Base-by-base conservation (phyloP, 1,140 invertebrate genomes). In the Apocrypta bakeri region DNA sequence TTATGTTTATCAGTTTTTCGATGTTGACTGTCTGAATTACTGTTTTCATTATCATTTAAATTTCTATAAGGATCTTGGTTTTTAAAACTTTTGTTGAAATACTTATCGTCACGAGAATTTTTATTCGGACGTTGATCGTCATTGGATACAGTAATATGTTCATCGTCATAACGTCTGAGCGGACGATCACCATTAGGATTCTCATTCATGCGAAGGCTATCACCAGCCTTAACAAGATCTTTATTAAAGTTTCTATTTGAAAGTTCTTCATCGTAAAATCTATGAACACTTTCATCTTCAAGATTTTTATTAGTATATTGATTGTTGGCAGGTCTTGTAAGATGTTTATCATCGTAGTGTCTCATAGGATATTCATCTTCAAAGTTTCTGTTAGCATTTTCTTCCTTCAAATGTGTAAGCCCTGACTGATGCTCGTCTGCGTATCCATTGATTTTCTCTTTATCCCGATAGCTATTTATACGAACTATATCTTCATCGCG, bases 11-110 rank as follows among this genome's bases (percentile, higher is more conserved):
- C 66, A 3, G 29, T 69, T 12, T 33, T 69, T 12, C 8, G 14
- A 42, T 72, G 24, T 40, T 40, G 8, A 73, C 27, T 33, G 17
- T 73, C 24, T 63, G 17, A 29, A 75, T 75, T 31, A 7, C 7
- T 63, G 14, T 17, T 48, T 48, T 21, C 14, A 56, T 17, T 21
- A 21, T n/a, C 48, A n/a, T 56, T 21, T 21, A n/a, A 56, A n/a
- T 56, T 56, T 56, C 48, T 56, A 14, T 63, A 31, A 21, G 8
- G 9, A 63, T 61, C 1, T 33, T 31, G 4, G 25, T 63, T 29
- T 21, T 75, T 24, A 7, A 63, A n/a, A 33, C 63, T 74, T 21
- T 56, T 56, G 72, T 74, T 56, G 0, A 24, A n/a, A 72, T 72
- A 21, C 14, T 75, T 21, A 9, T 75, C 17, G 7, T 63, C 31